phyloP scores from a whole-genome alignment of 2,888 invertebrate genomes.

The Drosophila anomalata region DNA sequence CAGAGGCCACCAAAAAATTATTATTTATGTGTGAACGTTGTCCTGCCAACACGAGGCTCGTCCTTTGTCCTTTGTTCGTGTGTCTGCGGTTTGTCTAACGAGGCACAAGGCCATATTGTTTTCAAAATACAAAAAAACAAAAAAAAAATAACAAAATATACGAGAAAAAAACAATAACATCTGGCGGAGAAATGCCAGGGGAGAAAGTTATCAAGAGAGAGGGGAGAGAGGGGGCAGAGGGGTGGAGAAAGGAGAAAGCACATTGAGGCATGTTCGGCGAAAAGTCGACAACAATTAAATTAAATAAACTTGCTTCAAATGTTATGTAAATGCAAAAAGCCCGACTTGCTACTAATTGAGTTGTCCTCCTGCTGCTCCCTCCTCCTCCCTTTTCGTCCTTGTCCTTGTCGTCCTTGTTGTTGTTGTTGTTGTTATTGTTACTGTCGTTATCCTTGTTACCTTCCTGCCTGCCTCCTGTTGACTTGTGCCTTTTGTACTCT shows the following conservation, averaged over 20 bases:
- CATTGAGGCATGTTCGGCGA: slow-evolving; percentile 26
- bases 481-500: slow-evolving; percentile 1
- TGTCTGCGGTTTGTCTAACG: slow-evolving; percentile 68
- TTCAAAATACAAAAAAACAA: slow-evolving; percentile 31
- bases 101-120: slow-evolving; percentile 67
- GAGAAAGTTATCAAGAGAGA: slow-evolving; percentile 1
- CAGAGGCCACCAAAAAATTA: slow-evolving; percentile 53
- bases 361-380: slow-evolving; percentile 34
- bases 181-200: slow-evolving; percentile 20
- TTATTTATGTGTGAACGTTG: slow-evolving; percentile 62
- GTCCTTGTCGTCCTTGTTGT: not conserved
- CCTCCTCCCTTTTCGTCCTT: not conserved
- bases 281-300: slow-evolving; percentile 66
- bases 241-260: slow-evolving; percentile 8
- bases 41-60: slow-evolving; percentile 28
- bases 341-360: slow-evolving; percentile 68
- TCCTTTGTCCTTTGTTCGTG: slow-evolving; percentile 28
- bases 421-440: not conserved
- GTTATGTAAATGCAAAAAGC: slow-evolving; percentile 67
- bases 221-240: not conserved
- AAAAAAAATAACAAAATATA: not conserved
- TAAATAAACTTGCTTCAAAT: slow-evolving; percentile 66
- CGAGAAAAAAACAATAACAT: slow-evolving; percentile 24
- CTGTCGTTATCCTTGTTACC: slow-evolving; percentile 29
- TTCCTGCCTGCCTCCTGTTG: slow-evolving; percentile 1